A percentile compares a stretch with the other conserved stretches of the same genome.
phyloP scores from a whole-genome alignment of 2,797 vertebrate species.

The Amblyraja radiata region DNA sequence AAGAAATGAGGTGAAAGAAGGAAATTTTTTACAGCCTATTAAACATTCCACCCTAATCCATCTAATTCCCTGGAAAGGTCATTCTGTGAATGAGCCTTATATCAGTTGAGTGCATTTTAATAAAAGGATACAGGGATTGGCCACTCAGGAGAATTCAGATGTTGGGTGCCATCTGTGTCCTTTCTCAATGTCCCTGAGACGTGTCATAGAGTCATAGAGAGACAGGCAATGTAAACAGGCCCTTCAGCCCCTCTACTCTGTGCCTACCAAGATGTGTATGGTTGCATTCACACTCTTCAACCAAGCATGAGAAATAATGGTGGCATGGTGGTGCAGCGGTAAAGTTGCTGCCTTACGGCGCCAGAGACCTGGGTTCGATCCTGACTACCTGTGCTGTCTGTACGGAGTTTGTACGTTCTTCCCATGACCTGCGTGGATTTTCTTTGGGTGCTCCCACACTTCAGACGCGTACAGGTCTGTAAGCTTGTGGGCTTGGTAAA shows the following conservation, averaged over 20 bases:
- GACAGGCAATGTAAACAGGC: too few relatives aligned
- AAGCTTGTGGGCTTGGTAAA: too few relatives aligned
- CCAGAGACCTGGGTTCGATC: too few relatives aligned
- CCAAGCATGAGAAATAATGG: not conserved
- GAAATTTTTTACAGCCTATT: not conserved
- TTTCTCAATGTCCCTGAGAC: not conserved
- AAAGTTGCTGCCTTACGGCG: too few relatives aligned
- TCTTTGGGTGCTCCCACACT: too few relatives aligned
- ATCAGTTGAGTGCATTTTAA: not conserved
- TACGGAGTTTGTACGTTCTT: too few relatives aligned
- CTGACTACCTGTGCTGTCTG: too few relatives aligned
- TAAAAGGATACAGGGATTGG: not conserved
- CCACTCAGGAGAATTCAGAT: not conserved
- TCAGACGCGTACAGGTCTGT: too few relatives aligned
- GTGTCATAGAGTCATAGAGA: too few relatives aligned
- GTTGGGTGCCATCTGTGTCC: not conserved
- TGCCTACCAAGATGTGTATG: not conserved
- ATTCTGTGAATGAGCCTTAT: not conserved
- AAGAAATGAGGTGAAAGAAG: not conserved
- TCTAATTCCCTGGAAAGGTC: not conserved
- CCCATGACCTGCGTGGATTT: too few relatives aligned
- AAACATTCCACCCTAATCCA: not conserved
- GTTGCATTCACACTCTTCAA: not conserved
- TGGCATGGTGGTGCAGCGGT: too few relatives aligned
- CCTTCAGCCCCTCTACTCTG: too few relatives aligned